Evolutionary conservation across 2,888 invertebrate genomes (phyloP), one percentile per base, ranked within the genome.

Genomic region (Enoplolaimus lenunculus): DNA sequence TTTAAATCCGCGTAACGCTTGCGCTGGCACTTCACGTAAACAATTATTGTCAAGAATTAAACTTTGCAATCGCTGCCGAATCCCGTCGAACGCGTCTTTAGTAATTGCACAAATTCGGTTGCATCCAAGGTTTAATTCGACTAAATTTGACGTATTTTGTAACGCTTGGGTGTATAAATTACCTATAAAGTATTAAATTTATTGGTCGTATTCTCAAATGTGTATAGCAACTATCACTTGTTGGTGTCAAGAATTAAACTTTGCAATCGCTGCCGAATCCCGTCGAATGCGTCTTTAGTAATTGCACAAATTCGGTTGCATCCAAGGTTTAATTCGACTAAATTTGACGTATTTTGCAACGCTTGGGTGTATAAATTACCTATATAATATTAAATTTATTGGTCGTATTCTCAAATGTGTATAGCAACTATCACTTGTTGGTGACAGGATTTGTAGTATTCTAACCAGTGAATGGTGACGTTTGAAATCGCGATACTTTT

Each of bases 71-170:
- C 75, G 76, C 3, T 62, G 45, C 35, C 76, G 75, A 31, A 80
- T 74, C 33, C 73, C 74, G 21, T 74, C 71, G 71, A 79, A 79
- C 16, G 76, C 76, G n/a, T 74, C 72, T 2, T 69, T 72, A 29
- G 68, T 69, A 65, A 79, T 75, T 2, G 74, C 68, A 30, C 72
- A 31, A 70, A 77, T 78, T 73, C 78, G 74, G 62, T 80, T 80
- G 75, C 80, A 80, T n/a, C 75, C 76, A 64, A 80, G 71, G 68
- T 80, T 79, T 67, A 80, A 71, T 70, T 79, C 79, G 67, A 80
- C 78, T 21, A 79, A 74, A 30, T 74, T 72, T n/a, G 78, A 74
- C 70, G 75, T 74, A 59, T 78, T 77, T 45, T 74, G 72, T 72
- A 79, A 78, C 13, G 74, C 74, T 26, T 74, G 68, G 34, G 74